phyloP scores from a whole-genome alignment of 1,140 invertebrate genomes.

The Eueides isabella region DNA sequence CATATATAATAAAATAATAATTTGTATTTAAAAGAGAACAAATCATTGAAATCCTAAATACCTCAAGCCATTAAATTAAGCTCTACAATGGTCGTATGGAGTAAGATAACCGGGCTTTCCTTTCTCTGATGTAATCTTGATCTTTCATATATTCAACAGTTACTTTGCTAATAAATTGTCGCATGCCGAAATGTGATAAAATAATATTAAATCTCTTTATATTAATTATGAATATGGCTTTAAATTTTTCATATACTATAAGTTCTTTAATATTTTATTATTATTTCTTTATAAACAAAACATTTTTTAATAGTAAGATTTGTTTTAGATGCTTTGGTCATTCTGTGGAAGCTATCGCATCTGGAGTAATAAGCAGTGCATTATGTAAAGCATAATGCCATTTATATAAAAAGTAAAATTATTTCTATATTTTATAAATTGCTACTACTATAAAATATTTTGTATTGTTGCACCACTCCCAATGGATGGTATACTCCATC shows the following conservation, averaged over 20 bases:
- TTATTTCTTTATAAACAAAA: no score
- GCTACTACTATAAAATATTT: neutral
- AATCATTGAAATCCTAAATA: neutral
- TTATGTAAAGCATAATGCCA: no score
- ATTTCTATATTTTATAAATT: neutral
- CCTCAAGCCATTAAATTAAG: neutral
- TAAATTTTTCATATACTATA: no score
- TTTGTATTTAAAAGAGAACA: no score
- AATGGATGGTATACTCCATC: neutral
- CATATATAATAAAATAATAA: no score
- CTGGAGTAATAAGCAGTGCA: no score
- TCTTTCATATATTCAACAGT: conserved; percentile 5
- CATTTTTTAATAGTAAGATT: no score
- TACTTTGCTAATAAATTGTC: neutral
- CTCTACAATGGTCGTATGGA: neutral
- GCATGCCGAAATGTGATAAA: neutral
- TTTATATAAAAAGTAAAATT: no score
- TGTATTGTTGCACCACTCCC: neutral
- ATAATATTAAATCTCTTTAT: neutral
- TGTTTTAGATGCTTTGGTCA: no score
- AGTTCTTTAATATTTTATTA: no score
- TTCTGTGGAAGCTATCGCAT: no score
- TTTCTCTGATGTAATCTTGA: neutral
- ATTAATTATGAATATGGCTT: no score
- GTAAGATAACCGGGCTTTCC: neutral